Conservation (phyloP, 2,888 invertebrate species). For the Elysia crispata region DNA sequence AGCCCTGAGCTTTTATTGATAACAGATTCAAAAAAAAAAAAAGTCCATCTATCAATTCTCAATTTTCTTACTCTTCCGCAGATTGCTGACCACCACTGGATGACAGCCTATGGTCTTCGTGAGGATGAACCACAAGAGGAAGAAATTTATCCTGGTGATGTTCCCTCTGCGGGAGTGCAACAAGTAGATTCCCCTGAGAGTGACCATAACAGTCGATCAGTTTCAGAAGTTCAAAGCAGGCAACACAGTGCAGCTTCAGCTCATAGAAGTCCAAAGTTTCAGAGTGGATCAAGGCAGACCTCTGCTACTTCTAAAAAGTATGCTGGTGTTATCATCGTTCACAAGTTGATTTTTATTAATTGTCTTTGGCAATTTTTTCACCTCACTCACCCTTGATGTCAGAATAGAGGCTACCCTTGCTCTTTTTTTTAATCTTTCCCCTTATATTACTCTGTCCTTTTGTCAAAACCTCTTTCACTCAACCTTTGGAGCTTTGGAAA, state of each 20-base stretch:
- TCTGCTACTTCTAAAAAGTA: not conserved
- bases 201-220: not conserved
- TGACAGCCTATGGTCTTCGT: constrained; percentile 14
- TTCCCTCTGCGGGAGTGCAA: too few relatives aligned
- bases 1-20: too few relatives aligned
- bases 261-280: not conserved
- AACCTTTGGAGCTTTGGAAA: too few relatives aligned
- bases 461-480: too few relatives aligned
- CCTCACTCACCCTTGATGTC: too few relatives aligned
- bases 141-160: too few relatives aligned
- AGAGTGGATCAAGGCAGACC: not conserved
- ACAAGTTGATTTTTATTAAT: not conserved
- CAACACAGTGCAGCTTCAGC: not conserved
- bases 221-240: not conserved
- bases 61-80: not conserved
- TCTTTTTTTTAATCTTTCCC: too few relatives aligned
- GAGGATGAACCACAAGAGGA: not conserved
- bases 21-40: not conserved
- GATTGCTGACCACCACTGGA: constrained; percentile 41
- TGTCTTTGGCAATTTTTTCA: too few relatives aligned
- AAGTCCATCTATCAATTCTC: not conserved
- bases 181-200: not conserved
- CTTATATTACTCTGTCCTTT: too few relatives aligned
- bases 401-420: too few relatives aligned
- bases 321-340: not conserved